Base-by-base conservation (phyloP, 2,113 vertebrate genomes). In the Phoenicopterus ruber region DNA sequence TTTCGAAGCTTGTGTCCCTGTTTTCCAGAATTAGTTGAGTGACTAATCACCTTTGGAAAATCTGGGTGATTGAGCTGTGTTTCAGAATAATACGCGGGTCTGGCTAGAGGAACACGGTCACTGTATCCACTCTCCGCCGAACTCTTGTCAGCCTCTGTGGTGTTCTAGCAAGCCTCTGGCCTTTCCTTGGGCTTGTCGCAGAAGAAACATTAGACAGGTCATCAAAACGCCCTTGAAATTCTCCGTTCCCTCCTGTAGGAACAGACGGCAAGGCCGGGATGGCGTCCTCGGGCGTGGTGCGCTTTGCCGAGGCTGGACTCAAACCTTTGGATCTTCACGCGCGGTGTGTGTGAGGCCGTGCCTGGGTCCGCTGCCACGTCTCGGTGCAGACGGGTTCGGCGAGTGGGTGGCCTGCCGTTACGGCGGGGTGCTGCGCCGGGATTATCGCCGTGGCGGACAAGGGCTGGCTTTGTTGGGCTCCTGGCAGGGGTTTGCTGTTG, bases 331-430 rank as follows among this genome's bases (percentile, higher is more conserved):
- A 8, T 34, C 14, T 40, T 54, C 13, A 1, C 0, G 2, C 47
- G 16, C 1, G 0, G 16, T 31, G 36, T 10, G 25, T 7, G 40
- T 3, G 8, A 28, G 62, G 28, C 47, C 6, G 7, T 20, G 66
- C 2, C 24, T 8, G 59, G 52, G 19, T 26, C 59, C 6, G 0
- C 18, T 22, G 1, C 28, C 7, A 1, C 2, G 0, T 22, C 36
- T 49, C 20, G 6, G 4, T 2, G 0, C 10, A 9, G 34, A 6
- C 1, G 4, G 10, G 32, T 2, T 15, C 3, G 9, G 47, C 1
- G 2, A 17, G 31, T 2, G 1, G 26, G 72, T 10, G 8, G 38
- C 12, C 55, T 47, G 50, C 52, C 1, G 0, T 6, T 4, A 1
- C 0, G 8, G 61, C 21, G 25, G 10, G 24, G 15, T 9, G 34